A percentile compares a stretch with the other conserved stretches of the same genome.
phyloP scores from a whole-genome alignment of 1,140 invertebrate species.

The Microvelia longipes region DNA sequence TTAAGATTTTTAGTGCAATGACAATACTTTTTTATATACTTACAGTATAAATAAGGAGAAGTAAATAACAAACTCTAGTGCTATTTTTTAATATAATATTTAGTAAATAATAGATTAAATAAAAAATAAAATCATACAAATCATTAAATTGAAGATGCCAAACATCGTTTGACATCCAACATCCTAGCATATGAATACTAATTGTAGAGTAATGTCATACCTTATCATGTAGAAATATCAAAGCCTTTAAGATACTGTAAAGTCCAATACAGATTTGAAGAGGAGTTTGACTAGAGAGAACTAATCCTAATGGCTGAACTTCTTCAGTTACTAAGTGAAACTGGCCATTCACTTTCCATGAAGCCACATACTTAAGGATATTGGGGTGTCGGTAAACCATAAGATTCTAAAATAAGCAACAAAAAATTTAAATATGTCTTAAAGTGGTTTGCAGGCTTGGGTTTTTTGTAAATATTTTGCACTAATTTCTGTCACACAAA shows the following conservation, averaged over 20 bases:
- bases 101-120: no score
- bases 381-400: slow-evolving; percentile 65
- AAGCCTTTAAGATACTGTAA: slow-evolving; percentile 52
- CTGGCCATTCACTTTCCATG: slow-evolving; percentile 55
- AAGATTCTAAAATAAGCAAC: slow-evolving; percentile 48
- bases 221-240: slow-evolving; percentile 64
- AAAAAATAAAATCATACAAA: no score
- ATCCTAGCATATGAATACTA: no score
- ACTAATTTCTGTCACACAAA: no score
- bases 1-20: no score
- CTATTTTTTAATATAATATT: no score
- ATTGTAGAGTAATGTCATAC: slow-evolving; percentile 31
- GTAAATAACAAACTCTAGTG: no score
- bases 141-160: no score
- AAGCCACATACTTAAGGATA: slow-evolving; percentile 61
- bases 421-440: slow-evolving; percentile 8
- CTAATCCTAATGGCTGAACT: slow-evolving; percentile 49
- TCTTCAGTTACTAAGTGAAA: slow-evolving; percentile 55
- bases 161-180: no score
- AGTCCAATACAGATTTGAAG: slow-evolving; percentile 64
- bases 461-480: slow-evolving; percentile 1
- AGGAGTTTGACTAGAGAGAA: slow-evolving; percentile 43
- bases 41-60: no score
- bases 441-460: slow-evolving; percentile 7
- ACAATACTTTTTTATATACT: no score